phyloP scores from a whole-genome alignment of 2,113 vertebrate species.

The Gobio gobio region DNA sequence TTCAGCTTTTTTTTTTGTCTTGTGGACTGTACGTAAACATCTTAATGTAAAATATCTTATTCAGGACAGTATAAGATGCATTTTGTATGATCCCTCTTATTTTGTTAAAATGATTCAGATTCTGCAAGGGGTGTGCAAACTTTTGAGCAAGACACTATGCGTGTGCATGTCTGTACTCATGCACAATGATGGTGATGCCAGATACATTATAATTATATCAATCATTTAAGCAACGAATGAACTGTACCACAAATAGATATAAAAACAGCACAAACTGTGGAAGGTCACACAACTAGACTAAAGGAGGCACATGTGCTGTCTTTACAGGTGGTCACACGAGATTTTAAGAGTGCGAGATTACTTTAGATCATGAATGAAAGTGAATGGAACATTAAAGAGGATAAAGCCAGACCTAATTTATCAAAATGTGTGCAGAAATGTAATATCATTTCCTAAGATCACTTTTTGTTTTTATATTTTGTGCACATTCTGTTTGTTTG shows the following conservation, averaged over 20 bases:
- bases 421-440: neutral
- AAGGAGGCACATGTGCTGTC: neutral
- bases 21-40: no score
- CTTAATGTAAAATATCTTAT: no score
- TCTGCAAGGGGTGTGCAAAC: no score
- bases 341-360: neutral
- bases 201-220: neutral
- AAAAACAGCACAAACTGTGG: neutral
- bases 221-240: slow-evolving; percentile 1
- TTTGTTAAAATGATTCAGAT: no score
- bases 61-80: no score
- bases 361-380: no score
- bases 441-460: neutral
- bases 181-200: neutral
- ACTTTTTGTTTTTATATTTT: no score
- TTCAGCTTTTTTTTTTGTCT: no score
- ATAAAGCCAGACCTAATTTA: neutral
- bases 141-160: neutral
- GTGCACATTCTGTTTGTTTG: neutral
- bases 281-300: slow-evolving; percentile 2
- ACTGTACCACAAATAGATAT: neutral
- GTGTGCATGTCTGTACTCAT: neutral
- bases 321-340: neutral
- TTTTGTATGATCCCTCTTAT: no score
- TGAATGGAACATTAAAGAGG: neutral